Evolutionary conservation across 2,888 invertebrate species (phyloP).

Genomic region (Timema podura): DNA sequence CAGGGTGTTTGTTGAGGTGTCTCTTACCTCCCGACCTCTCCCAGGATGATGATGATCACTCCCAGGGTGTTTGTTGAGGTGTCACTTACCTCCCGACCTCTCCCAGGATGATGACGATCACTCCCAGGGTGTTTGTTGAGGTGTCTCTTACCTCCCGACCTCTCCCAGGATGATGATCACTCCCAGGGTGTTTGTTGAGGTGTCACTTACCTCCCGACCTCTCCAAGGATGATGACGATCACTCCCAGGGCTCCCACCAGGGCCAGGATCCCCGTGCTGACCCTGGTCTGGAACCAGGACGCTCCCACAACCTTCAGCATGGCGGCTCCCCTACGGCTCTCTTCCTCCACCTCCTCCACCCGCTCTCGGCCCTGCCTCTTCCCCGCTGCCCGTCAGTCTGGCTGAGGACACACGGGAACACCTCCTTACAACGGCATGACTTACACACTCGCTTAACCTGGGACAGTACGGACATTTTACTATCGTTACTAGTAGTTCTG

Average conservation of each 20-base stretch:
- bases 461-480: not conserved
- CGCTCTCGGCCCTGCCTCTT: not conserved
- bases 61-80: slow-evolving; percentile 48
- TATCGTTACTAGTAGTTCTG: too few species aligned
- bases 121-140: slow-evolving; percentile 50
- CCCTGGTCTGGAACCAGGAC: slow-evolving; percentile 71
- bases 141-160: slow-evolving; percentile 47
- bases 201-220: slow-evolving; percentile 58
- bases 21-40: slow-evolving; percentile 54
- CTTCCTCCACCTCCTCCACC: too few species aligned
- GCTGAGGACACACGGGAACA: not conserved
- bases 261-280: slow-evolving; percentile 66
- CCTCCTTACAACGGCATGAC: not conserved
- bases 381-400: not conserved
- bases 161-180: slow-evolving; percentile 65
- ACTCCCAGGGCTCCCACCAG: slow-evolving; percentile 65
- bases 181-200: slow-evolving; percentile 49
- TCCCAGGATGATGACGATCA: slow-evolving; percentile 64
- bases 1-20: slow-evolving; percentile 44
- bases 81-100: slow-evolving; percentile 56
- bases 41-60: slow-evolving; percentile 63
- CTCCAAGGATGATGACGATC: slow-evolving; percentile 63
- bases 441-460: not conserved
- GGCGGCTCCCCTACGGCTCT: not conserved
- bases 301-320: slow-evolving; percentile 77